These are phyloP conservation scores for Amazona vittata DNA, from an alignment of 2,113 vertebrate species.

Conservation along the genomic window DNA sequence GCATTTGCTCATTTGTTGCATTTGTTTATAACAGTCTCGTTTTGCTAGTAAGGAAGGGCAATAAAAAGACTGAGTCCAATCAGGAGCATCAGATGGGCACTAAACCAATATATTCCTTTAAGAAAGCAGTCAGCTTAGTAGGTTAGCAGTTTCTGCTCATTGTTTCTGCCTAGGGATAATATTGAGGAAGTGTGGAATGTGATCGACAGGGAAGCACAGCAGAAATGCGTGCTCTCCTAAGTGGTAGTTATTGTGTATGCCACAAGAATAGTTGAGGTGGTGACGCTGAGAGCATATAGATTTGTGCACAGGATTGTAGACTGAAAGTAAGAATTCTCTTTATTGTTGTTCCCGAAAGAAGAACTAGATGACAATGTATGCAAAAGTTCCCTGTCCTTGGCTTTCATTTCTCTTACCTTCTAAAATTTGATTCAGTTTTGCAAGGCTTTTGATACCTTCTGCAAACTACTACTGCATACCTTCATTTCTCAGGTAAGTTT, in stretches of 20 bases:
- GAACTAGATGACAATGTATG: neutral
- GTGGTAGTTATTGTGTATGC: neutral
- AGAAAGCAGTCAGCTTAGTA: neutral
- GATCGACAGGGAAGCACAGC: neutral
- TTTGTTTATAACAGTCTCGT: neutral
- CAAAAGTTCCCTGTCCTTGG: neutral
- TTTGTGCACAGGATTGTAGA: neutral
- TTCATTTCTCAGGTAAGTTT: slow-evolving; percentile 50
- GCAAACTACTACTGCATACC: neutral
- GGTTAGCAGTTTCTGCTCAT: neutral
- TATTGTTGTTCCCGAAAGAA: neutral
- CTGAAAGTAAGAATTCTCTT: neutral
- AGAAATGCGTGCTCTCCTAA: neutral
- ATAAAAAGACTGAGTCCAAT: neutral
- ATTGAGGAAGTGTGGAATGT: neutral
- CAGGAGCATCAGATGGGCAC: neutral
- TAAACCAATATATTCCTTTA: neutral
- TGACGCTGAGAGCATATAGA: neutral
- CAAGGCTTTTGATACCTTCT: slow-evolving; percentile 45
- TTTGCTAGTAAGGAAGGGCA: neutral
- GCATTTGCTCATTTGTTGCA: neutral
- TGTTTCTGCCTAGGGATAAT: neutral
- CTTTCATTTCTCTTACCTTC: slow-evolving; percentile 11
- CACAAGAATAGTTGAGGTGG: neutral
- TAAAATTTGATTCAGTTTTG: slow-evolving; percentile 49